These are phyloP conservation scores for Mormoops blainvillei DNA, from an alignment of 2,113 vertebrate genomes.

Conservation along the genomic window DNA sequence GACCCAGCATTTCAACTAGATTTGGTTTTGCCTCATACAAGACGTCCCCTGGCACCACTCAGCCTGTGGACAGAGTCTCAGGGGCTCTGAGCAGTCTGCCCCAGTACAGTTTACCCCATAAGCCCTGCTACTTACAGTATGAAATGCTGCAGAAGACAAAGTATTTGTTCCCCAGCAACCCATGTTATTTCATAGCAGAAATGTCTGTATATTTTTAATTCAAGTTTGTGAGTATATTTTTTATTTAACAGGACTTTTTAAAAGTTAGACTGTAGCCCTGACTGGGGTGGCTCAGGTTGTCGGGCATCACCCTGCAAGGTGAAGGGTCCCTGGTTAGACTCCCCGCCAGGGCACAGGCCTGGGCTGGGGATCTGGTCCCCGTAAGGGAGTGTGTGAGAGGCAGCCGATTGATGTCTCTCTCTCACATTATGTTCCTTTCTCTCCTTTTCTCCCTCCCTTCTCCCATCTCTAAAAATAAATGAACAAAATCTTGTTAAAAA, in stretches of 20 bases:
- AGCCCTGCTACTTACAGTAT: background rate
- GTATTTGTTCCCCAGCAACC: background rate
- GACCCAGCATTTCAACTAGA: background rate
- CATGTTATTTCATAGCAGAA: background rate
- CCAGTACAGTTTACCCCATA: background rate
- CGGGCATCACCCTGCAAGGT: too few relatives aligned
- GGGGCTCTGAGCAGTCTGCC: too few relatives aligned
- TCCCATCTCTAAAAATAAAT: too few relatives aligned
- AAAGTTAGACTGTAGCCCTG: background rate
- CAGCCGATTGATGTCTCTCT: too few relatives aligned
- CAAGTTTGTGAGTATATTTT: background rate
- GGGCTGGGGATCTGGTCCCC: too few relatives aligned
- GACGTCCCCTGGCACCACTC: background rate
- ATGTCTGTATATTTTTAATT: background rate
- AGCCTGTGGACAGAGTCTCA: background rate
- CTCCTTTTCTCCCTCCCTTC: too few relatives aligned
- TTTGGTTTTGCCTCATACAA: background rate
- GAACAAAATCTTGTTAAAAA: background rate
- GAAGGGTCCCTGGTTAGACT: too few relatives aligned
- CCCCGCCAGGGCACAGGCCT: too few relatives aligned
- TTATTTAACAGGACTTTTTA: background rate
- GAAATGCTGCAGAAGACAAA: background rate
- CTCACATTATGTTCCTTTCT: too few relatives aligned
- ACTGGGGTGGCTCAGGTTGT: too few relatives aligned
- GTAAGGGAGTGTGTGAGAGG: too few relatives aligned